These are phyloP conservation scores for Bruchidius siliquastri DNA, from an alignment of 2,888 invertebrate species.

Conservation along the genomic window DNA sequence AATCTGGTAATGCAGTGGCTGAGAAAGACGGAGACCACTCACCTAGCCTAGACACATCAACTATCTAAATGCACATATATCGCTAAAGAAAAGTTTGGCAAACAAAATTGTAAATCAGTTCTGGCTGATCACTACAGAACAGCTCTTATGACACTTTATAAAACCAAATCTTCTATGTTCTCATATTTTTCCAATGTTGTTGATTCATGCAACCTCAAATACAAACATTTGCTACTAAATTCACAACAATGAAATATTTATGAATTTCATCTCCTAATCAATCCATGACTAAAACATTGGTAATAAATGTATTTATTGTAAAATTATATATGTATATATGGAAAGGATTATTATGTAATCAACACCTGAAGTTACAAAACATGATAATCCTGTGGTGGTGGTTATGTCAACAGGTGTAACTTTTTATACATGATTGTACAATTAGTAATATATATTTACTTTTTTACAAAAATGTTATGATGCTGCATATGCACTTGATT, in stretches of 20 bases:
- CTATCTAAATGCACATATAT: background rate
- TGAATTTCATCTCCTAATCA: no score
- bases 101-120: background rate
- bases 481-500: no score
- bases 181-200: no score
- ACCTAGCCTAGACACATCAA: slow-evolving; percentile 15
- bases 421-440: background rate
- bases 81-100: background rate
- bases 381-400: background rate
- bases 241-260: no score
- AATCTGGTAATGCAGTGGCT: slow-evolving; percentile 35
- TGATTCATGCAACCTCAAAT: no score
- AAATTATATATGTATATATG: no score
- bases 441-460: background rate
- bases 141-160: no score
- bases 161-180: no score
- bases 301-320: no score
- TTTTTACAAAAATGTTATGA: background rate
- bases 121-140: background rate
- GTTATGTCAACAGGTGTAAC: background rate
- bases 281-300: no score
- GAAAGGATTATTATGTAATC: no score
- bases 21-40: slow-evolving; percentile 36
- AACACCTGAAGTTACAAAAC: background rate
- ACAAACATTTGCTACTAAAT: no score